Evolutionary conservation across 2,888 invertebrate genomes (phyloP), one percentile per base, ranked within the genome.

Genomic region (Trichopoda pennipes): DNA sequence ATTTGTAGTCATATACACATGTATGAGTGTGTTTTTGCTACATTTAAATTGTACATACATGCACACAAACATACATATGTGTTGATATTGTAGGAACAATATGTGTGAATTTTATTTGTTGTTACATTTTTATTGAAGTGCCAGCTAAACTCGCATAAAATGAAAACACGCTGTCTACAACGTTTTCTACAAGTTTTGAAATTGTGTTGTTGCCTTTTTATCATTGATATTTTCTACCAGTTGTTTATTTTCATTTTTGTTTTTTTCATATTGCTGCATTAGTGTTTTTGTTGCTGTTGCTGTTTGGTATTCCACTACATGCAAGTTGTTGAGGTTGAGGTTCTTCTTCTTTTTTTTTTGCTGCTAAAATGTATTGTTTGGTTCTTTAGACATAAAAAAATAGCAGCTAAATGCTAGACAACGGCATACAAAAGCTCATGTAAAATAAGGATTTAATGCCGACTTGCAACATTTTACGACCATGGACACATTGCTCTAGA

Each of bases 141-240:
- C 87, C 88, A 88, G 89, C 89, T 89, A 90, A 90, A 89, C 87
- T 90, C 90, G 89, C 90, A 89, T 89, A 89, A 89, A 89, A 89
- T 89, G 90, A 89, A 89, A 89, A 89, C 89, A 89, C 89, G 90
- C 88, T 89, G 90, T 90, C 89, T 89, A 89, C 89, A 89, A 88
- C 88, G 88, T 90, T 88, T 89, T 88, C 88, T 89, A 90, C 89
- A 89, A 89, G 88, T 88, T 89, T 89, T 86, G 68, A 84, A 89
- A 86, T 85, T 88, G 88, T 86, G 86, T 75, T 72, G 77, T 64
- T 70, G 75, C 56, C 38, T 47, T 69, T 58, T 68, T 72, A 28
- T 61, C 66, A 38, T 49, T 74, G 53, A 61, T 55, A 42, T 64
- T 66, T 72, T 68, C 63, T 19, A 68, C 44, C 66, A 68, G 74